A percentile compares a stretch with the other conserved stretches of the same genome.
These are phyloP conservation scores for Latrodectus geometricus DNA, from an alignment of 1,140 invertebrate species.

Conservation along the genomic window DNA sequence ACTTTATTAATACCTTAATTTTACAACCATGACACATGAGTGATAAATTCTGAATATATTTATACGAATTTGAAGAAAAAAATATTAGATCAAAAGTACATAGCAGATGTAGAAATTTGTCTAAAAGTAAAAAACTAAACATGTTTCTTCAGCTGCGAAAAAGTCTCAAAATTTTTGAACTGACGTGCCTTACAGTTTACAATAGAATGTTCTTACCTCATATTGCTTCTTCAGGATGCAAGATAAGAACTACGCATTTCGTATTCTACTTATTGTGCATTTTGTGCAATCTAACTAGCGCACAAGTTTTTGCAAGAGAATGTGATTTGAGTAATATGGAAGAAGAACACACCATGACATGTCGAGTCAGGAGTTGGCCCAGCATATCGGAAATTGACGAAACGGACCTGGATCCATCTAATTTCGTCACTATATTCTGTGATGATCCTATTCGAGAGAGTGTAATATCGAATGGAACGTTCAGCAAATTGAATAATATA, in stretches of 20 bases:
- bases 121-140: no score
- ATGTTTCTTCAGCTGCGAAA: no score
- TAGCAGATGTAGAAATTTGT: no score
- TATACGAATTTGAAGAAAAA: no score
- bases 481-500: constrained; percentile 79
- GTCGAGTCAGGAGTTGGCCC: constrained; percentile 29
- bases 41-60: no score
- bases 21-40: no score
- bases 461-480: constrained; percentile 73
- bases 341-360: constrained; percentile 30
- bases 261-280: constrained; percentile 37
- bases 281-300: constrained; percentile 44
- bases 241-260: constrained; percentile 25
- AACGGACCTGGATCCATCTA: constrained; percentile 51
- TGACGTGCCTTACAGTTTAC: constrained; percentile 37
- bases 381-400: constrained; percentile 56
- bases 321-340: constrained; percentile 26
- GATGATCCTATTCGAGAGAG: constrained; percentile 63
- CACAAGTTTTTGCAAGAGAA: constrained; percentile 56
- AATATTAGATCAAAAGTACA: no score
- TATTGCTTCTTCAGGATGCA: constrained; percentile 18
- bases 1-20: no score
- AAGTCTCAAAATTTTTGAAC: neutral
- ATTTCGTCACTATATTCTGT: constrained; percentile 61
- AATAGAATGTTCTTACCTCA: neutral